Base-by-base conservation (phyloP, 2,888 invertebrate genomes). In the Sarcophaga variegata region DNA sequence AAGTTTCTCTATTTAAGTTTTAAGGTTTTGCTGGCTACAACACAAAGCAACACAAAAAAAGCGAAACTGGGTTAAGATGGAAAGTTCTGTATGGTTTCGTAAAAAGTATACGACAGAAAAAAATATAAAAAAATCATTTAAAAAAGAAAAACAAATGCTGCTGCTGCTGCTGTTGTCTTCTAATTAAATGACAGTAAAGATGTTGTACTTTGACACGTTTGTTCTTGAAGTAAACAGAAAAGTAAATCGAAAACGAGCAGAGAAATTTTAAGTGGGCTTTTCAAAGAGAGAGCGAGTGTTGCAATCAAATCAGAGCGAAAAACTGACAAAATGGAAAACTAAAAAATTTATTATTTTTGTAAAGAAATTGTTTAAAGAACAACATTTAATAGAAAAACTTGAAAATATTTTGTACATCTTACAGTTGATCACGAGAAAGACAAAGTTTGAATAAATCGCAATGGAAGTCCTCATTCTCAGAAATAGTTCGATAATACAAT, bases 1-100 rank as follows among this genome's bases (percentile, higher is more conserved):
- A 83, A 83, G 67, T 78, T 78, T 78, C 67, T 83, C 60, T 62
- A 78, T 78, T 67, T 77, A 83, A 77, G 71, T 72, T 67, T 77
- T 71, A 49, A 2, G 60, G 60, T 66, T 72, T 76, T 49, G 63
- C 4, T 12, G 59, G 20, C 60, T 66, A 64, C 60, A 37, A 37
- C 37, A 37, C 8, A 10, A 37, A 37, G 37, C 37, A 10, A 10
- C 37, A 10, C 2, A 37, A 37, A 37, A 37, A 8, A 37, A 74
- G 45, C 37, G 10, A 63, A 78, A 78, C 66, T 83, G 62, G 83
- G 78, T 78, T 83, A 83, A 78, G 83, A 78, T 64, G 49, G 27
- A 67, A 74, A 78, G 47, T 66, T 71, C 47, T 67, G 12, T 14
- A 37, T 59, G 49, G 64, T 71, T 71, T 64, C 2, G 27, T 27